phyloP scores from a whole-genome alignment of 2,113 vertebrate species.

The Eulacestoma nigropectus region DNA sequence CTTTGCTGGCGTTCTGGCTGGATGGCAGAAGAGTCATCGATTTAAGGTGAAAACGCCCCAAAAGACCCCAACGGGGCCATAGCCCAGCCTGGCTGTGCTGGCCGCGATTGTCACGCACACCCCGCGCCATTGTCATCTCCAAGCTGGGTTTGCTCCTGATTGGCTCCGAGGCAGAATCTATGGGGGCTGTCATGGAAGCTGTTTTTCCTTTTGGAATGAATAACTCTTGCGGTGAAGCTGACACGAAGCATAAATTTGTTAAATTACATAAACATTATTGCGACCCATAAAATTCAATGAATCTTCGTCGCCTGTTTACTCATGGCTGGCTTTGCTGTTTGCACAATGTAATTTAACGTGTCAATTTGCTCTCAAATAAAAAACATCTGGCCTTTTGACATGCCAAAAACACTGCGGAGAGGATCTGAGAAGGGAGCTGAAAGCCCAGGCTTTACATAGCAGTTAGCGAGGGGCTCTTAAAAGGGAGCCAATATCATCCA shows the following conservation, averaged over 20 bases:
- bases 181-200: conserved; percentile 5
- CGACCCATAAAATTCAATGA: conserved; percentile 79
- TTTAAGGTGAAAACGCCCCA: not conserved
- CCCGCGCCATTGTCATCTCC: not conserved
- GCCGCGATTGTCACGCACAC: not conserved
- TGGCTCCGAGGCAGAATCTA: not conserved
- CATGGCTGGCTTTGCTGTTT: conserved; percentile 74
- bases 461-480: conserved; percentile 53
- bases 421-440: conserved; percentile 62
- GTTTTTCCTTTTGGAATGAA: conserved; percentile 67
- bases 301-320: conserved; percentile 73
- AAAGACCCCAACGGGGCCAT: fast-evolving
- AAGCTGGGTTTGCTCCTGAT: not conserved
- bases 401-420: conserved; percentile 71
- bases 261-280: conserved; percentile 80
- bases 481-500: conserved; percentile 55
- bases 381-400: conserved; percentile 82
- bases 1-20: not conserved
- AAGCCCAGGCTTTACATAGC: conserved; percentile 40
- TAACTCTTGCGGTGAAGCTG: conserved; percentile 65
- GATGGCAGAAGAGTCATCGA: not conserved
- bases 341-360: conserved; percentile 79
- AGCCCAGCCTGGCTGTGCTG: not conserved
- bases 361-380: conserved; percentile 82
- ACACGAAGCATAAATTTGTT: conserved; percentile 74